Evolutionary conservation across 2,113 vertebrate species (phyloP).

Genomic region (Genyomyrus donnyi): DNA sequence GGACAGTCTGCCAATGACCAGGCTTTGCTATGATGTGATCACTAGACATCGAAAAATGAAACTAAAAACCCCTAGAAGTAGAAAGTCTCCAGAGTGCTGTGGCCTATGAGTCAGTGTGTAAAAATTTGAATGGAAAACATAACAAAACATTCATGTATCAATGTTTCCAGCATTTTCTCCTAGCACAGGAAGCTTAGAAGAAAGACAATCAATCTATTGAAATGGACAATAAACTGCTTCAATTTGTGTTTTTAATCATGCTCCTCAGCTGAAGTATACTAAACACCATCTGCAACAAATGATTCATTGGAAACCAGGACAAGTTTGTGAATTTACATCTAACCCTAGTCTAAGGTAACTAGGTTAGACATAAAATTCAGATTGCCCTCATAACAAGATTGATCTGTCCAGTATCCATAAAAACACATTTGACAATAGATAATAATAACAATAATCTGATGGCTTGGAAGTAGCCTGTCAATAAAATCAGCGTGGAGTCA

Average conservation of each 20-base stretch:
- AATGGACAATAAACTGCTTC: background rate
- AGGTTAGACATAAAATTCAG: background rate
- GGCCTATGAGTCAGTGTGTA: slow-evolving; percentile 5
- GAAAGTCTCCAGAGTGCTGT: background rate
- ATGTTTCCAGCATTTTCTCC: background rate
- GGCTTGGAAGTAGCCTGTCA: background rate
- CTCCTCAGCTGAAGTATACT: background rate
- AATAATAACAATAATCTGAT: background rate
- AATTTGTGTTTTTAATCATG: background rate
- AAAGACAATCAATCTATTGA: background rate
- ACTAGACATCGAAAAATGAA: background rate
- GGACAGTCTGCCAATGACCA: background rate
- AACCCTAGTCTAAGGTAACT: background rate
- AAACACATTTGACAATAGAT: background rate
- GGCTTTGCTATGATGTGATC: background rate
- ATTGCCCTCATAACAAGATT: background rate
- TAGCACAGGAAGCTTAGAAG: background rate
- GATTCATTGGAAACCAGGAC: background rate
- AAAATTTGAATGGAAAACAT: background rate
- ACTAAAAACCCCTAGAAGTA: background rate
- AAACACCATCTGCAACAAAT: background rate
- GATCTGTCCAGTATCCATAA: background rate
- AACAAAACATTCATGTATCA: slow-evolving; percentile 1
- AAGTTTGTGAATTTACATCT: background rate
- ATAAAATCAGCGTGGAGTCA: background rate